Percentiles rank a stretch among this genome's conserved stretches.
These are phyloP conservation scores for Cosmopolites sordidus DNA, from an alignment of 2,888 invertebrate genomes.

Conservation along the genomic window DNA sequence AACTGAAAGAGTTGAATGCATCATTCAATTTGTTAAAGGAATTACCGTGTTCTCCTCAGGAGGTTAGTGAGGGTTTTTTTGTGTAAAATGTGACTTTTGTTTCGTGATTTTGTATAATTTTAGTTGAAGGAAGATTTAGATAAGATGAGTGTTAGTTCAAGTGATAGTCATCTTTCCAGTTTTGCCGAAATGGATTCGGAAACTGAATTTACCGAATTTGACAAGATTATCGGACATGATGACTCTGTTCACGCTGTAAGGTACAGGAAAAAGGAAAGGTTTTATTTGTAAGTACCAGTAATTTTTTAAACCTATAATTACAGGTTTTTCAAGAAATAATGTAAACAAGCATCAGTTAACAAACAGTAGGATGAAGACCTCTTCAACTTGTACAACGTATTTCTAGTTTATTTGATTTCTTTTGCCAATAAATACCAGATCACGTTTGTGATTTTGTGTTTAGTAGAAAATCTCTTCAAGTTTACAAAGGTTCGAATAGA, in stretches of 20 bases:
- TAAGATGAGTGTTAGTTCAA: conserved; percentile 46
- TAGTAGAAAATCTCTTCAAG: too few relatives aligned
- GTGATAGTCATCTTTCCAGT: conserved; percentile 47
- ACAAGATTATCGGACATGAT: conserved; percentile 38
- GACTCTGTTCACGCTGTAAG: conserved; percentile 40
- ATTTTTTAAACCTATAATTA: too few relatives aligned
- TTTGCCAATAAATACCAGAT: too few relatives aligned
- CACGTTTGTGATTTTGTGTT: too few relatives aligned
- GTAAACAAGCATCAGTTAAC: too few relatives aligned
- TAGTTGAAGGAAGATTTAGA: conserved; percentile 42
- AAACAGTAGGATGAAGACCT: too few relatives aligned
- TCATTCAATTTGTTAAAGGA: conserved; percentile 83
- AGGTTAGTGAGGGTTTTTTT: conserved; percentile 37
- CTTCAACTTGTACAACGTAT: too few relatives aligned
- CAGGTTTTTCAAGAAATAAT: too few relatives aligned
- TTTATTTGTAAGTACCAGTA: conserved; percentile 42
- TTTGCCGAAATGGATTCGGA: conserved; percentile 43
- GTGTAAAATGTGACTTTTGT: neutral
- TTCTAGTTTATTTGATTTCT: too few relatives aligned
- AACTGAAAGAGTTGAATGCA: conserved; percentile 81
- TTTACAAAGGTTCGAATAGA: too few relatives aligned
- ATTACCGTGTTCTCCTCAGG: conserved; percentile 59
- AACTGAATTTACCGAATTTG: conserved; percentile 41
- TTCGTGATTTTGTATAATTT: conserved; percentile 3
- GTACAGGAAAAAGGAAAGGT: conserved; percentile 45